phyloP scores from a whole-genome alignment of 2,113 vertebrate genomes.

The Pollimyrus isidori region DNA sequence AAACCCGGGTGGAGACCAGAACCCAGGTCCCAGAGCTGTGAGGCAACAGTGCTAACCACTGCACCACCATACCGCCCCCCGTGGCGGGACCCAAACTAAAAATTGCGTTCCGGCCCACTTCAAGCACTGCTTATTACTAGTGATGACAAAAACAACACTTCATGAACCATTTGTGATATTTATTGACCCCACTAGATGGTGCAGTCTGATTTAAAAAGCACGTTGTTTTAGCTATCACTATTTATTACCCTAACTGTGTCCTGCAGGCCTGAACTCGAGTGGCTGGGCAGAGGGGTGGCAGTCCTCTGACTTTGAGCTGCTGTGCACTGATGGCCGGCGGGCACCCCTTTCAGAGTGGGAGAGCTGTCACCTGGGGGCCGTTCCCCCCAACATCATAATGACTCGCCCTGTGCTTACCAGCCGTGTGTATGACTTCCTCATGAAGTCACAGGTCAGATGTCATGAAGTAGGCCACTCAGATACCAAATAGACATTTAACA shows the following conservation, averaged over 20 bases:
- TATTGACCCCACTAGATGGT: not conserved
- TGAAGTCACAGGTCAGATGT: constrained; percentile 72
- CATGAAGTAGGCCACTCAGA: not conserved
- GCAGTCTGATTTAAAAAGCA: not conserved
- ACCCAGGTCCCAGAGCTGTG: no score
- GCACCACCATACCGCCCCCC: no score
- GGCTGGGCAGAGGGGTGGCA: constrained; percentile 67
- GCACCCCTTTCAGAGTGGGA: constrained; percentile 69
- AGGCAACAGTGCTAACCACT: no score
- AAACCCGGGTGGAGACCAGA: no score
- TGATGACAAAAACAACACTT: not conserved
- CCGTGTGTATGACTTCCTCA: constrained; percentile 72
- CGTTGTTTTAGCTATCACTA: not conserved
- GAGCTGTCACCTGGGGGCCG: constrained; percentile 67
- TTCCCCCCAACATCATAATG: constrained; percentile 75
- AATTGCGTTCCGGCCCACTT: no score
- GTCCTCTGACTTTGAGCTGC: constrained; percentile 64
- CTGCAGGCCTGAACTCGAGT: constrained; percentile 61
- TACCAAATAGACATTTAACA: not conserved
- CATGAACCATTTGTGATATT: not conserved
- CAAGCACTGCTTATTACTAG: not conserved
- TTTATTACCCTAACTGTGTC: not conserved
- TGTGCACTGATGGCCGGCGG: constrained; percentile 64
- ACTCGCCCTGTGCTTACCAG: constrained; percentile 70
- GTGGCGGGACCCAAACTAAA: no score